Evolutionary conservation across 2,888 invertebrate genomes (phyloP), one percentile per base, ranked within the genome.

Genomic region (Epiblema foenella): DNA sequence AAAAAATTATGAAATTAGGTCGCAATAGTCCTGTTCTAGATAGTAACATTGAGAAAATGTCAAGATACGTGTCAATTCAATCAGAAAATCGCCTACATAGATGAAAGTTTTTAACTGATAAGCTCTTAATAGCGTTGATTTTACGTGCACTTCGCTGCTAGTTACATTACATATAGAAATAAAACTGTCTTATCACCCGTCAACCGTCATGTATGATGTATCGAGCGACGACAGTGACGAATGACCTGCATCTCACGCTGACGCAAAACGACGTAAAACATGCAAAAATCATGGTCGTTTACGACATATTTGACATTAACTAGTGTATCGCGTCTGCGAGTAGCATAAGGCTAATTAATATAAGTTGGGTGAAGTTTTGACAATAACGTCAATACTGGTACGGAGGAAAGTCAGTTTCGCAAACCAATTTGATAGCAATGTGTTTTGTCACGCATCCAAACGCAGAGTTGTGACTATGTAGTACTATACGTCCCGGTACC

Each of bases 151-250:
- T n/a, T n/a, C n/a, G n/a, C n/a, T n/a, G 24, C 24, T 24, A 24
- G 24, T 24, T n/a, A n/a, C n/a, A n/a, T n/a, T n/a, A n/a, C n/a
- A 65, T 42, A 18, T 46, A 46, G 2, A 33, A 33, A 33, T 46
- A 46, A 29, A 58, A 58, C 46, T 63, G 57, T 56, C 57, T 46
- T 12, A 58, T 8, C 17, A 18, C 46, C 69, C 63, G 63, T 69
- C 69, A 69, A 37, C 57, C 52, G 15, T 49, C 49, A 49, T 51
- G 49, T 49, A 64, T 69, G 69, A 69, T 69, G 56, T 58, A 69
- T 69, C 57, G 69, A 64, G 37, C 12, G 63, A 7, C 24, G 69
- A 69, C 69, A 39, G 46, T 69, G 69, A 69, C 57, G 57, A 57
- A 69, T 69, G 63, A 51, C 39, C 49, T 49, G 46, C 49, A 56